Evolutionary conservation across 2,888 invertebrate genomes (phyloP).

Genomic region (Copidosoma aretas): DNA sequence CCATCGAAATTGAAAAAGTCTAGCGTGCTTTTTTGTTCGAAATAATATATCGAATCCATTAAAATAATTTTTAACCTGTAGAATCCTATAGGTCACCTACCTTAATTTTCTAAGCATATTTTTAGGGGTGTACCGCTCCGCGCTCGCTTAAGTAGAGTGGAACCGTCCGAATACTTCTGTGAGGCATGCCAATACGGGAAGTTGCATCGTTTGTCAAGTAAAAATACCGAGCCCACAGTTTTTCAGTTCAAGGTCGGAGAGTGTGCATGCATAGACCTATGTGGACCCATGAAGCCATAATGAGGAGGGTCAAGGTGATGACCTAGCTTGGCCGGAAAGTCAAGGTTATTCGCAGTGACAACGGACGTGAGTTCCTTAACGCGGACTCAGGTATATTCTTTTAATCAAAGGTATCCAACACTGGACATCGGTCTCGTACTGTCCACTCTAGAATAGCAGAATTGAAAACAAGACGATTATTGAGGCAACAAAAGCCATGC

Average conservation of each 20-base stretch:
- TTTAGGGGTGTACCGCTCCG: too few relatives aligned
- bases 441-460: constrained; percentile 30
- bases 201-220: constrained; percentile 40
- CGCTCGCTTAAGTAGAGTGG: too few relatives aligned
- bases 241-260: constrained; percentile 41
- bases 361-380: constrained; percentile 30
- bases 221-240: constrained; percentile 21
- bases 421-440: constrained; percentile 38
- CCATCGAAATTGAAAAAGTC: too few relatives aligned
- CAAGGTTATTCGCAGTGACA: constrained; percentile 28
- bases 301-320: constrained; percentile 47
- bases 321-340: constrained; percentile 24
- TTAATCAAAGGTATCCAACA: constrained; percentile 15
- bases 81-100: too few relatives aligned
- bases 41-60: too few relatives aligned
- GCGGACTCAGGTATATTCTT: constrained; percentile 10
- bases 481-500: background rate
- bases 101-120: too few relatives aligned
- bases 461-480: background rate
- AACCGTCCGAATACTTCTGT: constrained; percentile 38
- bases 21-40: too few relatives aligned
- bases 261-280: constrained; percentile 44
- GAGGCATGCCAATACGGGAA: constrained; percentile 47
- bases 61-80: too few relatives aligned
- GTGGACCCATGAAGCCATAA: constrained; percentile 45